Conservation (phyloP, 2,113 vertebrate genomes). For the Synchiropus splendidus region DNA sequence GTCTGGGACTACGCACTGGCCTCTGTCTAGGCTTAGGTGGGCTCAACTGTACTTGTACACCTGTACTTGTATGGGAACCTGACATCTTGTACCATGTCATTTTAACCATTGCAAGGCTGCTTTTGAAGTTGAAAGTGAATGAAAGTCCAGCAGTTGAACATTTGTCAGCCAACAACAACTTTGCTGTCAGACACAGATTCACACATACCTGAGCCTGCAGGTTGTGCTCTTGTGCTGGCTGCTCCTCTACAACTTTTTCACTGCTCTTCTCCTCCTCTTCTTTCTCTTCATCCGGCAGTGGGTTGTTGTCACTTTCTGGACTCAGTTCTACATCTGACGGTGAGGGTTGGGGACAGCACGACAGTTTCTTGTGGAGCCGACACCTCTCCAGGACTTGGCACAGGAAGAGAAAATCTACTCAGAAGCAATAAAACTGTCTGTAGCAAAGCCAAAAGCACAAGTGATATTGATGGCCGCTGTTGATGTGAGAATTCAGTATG, state of each 20-base stretch:
- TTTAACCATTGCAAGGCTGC: too few species aligned
- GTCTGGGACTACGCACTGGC: too few species aligned
- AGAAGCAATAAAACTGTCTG: too few species aligned
- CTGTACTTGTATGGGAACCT: too few species aligned
- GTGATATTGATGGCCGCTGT: constrained; percentile 1
- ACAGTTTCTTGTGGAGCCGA: constrained; percentile 54
- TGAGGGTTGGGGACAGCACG: constrained; percentile 11
- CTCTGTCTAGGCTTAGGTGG: too few species aligned
- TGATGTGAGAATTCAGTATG: constrained; percentile 3
- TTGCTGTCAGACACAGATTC: constrained; percentile 3
- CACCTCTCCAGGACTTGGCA: constrained; percentile 49
- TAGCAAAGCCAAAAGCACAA: constrained; percentile 6
- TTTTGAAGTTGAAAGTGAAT: too few species aligned
- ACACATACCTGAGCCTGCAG: constrained; percentile 62
- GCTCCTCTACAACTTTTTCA: constrained; percentile 11
- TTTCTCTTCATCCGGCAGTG: constrained; percentile 23
- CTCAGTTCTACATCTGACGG: constrained; percentile 64
- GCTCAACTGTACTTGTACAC: too few species aligned
- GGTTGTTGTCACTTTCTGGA: constrained; percentile 58
- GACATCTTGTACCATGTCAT: too few species aligned
- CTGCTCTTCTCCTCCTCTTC: constrained; percentile 4
- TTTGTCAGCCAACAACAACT: too few species aligned
- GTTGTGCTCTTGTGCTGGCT: constrained; percentile 38
- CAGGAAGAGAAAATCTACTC: background rate
- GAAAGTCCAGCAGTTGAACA: too few species aligned